phyloP scores from a whole-genome alignment of 2,113 vertebrate species.

The Ranitomeya imitator region DNA sequence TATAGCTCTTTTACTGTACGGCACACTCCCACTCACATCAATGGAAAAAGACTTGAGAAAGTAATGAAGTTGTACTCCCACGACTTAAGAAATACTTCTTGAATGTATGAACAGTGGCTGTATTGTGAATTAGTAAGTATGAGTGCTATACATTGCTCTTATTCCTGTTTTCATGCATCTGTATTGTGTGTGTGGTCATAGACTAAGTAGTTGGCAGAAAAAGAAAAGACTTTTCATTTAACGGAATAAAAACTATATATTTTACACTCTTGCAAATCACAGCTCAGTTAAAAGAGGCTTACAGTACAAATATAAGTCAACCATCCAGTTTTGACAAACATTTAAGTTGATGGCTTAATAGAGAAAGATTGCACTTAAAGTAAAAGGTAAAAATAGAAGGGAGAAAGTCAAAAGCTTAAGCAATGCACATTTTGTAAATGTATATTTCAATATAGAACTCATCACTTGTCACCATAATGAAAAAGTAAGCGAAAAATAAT shows the following conservation, averaged over 20 bases:
- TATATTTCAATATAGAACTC: too few species aligned
- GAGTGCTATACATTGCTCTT: not conserved
- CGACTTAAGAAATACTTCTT: not conserved
- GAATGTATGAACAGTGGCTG: not conserved
- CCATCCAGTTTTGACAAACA: not conserved
- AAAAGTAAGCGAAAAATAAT: too few species aligned
- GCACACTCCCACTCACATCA: conserved; percentile 27
- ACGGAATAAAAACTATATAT: conserved; percentile 4
- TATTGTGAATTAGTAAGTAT: not conserved
- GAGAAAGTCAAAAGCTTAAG: not conserved
- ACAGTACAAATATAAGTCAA: not conserved
- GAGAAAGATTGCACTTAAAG: not conserved
- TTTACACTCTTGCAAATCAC: conserved; percentile 15
- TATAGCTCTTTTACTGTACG: conserved; percentile 26
- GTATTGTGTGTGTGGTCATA: not conserved
- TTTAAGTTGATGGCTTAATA: not conserved
- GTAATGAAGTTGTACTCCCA: conserved; percentile 15
- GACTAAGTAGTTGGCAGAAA: not conserved
- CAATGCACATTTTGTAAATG: not conserved
- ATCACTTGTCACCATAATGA: too few species aligned
- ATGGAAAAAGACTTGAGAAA: conserved; percentile 15
- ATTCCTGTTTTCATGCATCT: not conserved
- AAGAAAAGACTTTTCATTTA: not conserved
- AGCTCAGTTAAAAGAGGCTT: conserved; percentile 15
- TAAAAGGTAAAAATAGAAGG: not conserved